phyloP scores from a whole-genome alignment of 92 coral and sea anemone species.

The Montipora capitata region DNA sequence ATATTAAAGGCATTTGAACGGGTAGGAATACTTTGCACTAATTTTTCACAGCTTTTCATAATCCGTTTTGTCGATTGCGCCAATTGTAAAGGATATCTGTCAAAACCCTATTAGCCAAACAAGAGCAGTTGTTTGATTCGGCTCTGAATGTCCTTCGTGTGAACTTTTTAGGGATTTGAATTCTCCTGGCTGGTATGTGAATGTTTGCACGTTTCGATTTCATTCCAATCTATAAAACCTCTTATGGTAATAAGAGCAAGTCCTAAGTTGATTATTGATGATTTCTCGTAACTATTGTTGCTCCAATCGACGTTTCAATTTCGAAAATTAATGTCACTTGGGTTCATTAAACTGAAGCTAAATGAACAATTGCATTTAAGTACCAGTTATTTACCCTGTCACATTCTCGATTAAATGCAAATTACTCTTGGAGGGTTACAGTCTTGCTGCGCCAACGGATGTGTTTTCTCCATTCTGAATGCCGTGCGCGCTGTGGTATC shows the following conservation, averaged over 20 bases:
- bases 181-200: neutral
- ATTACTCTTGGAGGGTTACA: neutral
- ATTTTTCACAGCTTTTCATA: neutral
- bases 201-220: neutral
- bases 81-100: neutral
- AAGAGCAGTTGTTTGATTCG: too few species aligned
- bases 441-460: slow-evolving; percentile 7
- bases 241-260: too few species aligned
- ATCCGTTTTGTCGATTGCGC: neutral
- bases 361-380: neutral
- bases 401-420: neutral
- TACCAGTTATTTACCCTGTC: neutral
- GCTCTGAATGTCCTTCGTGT: neutral
- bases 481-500: neutral
- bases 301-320: neutral
- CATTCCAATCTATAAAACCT: too few species aligned
- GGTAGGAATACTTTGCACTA: slow-evolving; percentile 1
- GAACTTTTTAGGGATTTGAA: neutral
- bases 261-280: too few species aligned
- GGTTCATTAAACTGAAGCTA: neutral
- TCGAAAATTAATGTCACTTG: neutral
- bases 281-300: too few species aligned
- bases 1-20: neutral
- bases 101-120: neutral
- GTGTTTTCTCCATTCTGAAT: neutral